Evolutionary conservation across 35 echinoderm and acorn worm genomes (phyloP), one percentile per base, ranked within the genome.

Genomic region (Chiridota heheva): DNA sequence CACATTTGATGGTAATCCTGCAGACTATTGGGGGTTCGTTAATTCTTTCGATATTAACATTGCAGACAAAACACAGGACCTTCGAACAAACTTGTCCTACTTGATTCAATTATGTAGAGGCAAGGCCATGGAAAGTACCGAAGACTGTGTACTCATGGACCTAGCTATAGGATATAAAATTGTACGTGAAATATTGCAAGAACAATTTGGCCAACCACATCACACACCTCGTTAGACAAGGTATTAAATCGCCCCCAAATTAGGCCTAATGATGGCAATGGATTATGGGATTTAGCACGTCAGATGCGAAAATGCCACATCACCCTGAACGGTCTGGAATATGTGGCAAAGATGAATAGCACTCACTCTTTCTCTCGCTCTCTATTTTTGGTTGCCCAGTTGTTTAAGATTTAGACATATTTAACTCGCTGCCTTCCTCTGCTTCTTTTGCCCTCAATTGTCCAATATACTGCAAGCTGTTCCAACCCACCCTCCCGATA

Each of bases 151-250:
- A 44, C 69, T 72, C 17, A 3, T 72, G 20, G 69, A 44, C 20
- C 2, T 22, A 1, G 20, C 32, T 42, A 22, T 17, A 5, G 69
- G 69, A 42, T 72, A 72, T 72, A 2, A 58, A n/a, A 75, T 25
- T n/a, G 83, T 72, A 35, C 41, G 36, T 3, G 55, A 63, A 39
- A 62, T 77, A 4, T 72, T 86, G 25, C 22, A 56, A 15, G 71
- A 63, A n/a, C 83, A 77, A 17, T 86, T 86, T 73, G 83, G 83
- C 27, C 56, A 86, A 1, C 83, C 83, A 16, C 40, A 73, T 27
- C 43, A 6, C 2, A 49, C 3, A 48, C 82, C 18, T 55, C 35
- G 8, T 16, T 85, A 22, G 24, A 26, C 12, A 85, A 85, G 56
- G 51, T 85, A 22, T 8, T 85, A 15, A 60, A 58, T 28, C 20